These are phyloP conservation scores for Apostichopus leukothele DNA, from an alignment of 53 echinoderm and acorn worm species.

Conservation along the genomic window DNA sequence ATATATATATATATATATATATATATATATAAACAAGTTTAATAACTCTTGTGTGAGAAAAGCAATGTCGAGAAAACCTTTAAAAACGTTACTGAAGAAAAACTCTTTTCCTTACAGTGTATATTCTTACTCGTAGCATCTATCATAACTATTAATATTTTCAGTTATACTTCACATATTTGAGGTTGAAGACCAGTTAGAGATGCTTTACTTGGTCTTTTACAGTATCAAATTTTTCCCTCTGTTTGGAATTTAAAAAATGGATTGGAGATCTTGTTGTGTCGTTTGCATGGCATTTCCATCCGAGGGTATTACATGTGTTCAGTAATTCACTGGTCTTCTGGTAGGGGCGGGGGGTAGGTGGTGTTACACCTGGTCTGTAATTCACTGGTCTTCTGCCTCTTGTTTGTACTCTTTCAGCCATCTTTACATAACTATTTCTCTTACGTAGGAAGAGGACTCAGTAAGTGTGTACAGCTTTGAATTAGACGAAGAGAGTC, in stretches of 20 bases:
- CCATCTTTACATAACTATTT: conserved; percentile 34
- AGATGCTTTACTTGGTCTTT: neutral
- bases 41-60: too few species aligned
- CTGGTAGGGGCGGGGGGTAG: too few species aligned
- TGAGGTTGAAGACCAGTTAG: neutral
- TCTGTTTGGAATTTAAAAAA: too few species aligned
- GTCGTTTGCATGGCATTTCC: too few species aligned
- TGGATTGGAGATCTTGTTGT: too few species aligned
- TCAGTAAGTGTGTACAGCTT: conserved; percentile 91
- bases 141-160: neutral
- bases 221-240: too few species aligned
- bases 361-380: too few species aligned
- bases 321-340: too few species aligned
- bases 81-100: neutral
- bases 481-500: conserved; percentile 71
- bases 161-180: neutral
- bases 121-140: neutral
- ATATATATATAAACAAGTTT: too few species aligned
- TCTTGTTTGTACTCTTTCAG: conserved; percentile 30
- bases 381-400: neutral
- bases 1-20: too few species aligned
- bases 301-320: too few species aligned
- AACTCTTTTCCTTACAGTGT: neutral
- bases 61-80: neutral
- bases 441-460: conserved; percentile 63